Evolutionary conservation across 1,140 invertebrate genomes (phyloP), one percentile per base, ranked within the genome.

Genomic region (Calycopis cecrops): DNA sequence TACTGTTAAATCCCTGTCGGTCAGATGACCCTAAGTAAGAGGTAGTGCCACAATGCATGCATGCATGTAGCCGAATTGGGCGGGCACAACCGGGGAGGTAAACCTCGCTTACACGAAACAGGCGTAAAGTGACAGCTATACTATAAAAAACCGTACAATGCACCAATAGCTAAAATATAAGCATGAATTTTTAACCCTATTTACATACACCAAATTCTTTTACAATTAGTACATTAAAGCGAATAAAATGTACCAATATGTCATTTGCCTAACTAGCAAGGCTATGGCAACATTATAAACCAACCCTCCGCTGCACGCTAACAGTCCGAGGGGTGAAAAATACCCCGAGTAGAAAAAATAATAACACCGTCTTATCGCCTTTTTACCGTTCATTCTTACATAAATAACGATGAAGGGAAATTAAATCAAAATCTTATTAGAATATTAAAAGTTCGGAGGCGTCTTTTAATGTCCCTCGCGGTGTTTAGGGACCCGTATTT

Each of bases 381-480:
- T 83, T 73, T 80, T 74, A 78, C 76, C 67, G 73, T 65, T 70
- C 67, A 67, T 77, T 71, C 77, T 75, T 83, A 83, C 83, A 86
- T 86, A 86, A 86, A 86, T 86, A 86, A 86, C 82, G 79, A 86
- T 86, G 84, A 86, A 85, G 70, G 75, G 73, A 83, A 86, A 84
- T 85, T 85, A 85, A 86, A 86, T 86, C 83, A 86, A 84, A 84
- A 73, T 80, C 83, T 84, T 86, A 83, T 84, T 81, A 82, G 67
- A 74, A 83, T 85, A 86, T 86, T 86, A 86, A 86, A 86, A 86
- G 78, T 86, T 85, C 61, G 51, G 68, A 74, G 73, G 74, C 71
- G 67, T 76, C 80, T 80, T 79, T 86, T 86, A 81, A 86, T 86
- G 83, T 84, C 78, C 71, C 72, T 74, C 55, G 68, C 70, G 65